Conservation (phyloP, 2,888 invertebrate species). For the Folsomia candida region DNA sequence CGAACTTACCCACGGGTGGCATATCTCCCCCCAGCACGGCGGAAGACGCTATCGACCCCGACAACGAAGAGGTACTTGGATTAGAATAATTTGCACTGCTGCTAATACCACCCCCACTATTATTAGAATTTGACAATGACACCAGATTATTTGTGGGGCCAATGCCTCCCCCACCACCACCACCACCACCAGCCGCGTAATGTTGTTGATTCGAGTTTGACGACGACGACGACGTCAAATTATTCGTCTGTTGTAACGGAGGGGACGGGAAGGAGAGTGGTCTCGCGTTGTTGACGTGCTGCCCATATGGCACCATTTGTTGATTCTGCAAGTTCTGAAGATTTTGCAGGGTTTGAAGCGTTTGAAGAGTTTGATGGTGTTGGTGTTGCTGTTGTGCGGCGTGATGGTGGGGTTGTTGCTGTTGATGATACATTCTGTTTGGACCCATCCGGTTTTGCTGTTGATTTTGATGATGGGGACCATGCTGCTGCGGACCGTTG, state of each 20-base stretch:
- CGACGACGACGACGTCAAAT: background rate
- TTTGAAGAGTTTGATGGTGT: constrained; percentile 16
- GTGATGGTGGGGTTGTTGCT: constrained; percentile 12
- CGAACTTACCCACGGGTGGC: constrained; percentile 40
- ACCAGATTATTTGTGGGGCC: too few relatives aligned
- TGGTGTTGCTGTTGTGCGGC: constrained; percentile 19
- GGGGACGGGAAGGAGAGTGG: constrained; percentile 14
- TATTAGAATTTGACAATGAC: too few relatives aligned
- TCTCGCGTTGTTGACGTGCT: constrained; percentile 6
- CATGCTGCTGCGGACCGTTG: constrained; percentile 12
- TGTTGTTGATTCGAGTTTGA: constrained; percentile 13
- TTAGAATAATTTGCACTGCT: background rate
- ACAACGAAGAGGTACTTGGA: background rate
- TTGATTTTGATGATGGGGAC: constrained; percentile 10
- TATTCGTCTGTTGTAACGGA: background rate
- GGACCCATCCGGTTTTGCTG: background rate
- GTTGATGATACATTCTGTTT: constrained; percentile 20
- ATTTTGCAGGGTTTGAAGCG: background rate
- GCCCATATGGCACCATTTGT: constrained; percentile 6
- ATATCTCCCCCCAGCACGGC: constrained; percentile 32
- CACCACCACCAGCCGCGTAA: constrained; percentile 7
- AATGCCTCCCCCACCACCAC: background rate
- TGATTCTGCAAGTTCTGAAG: constrained; percentile 14
- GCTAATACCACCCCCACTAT: background rate
- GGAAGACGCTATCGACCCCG: background rate